These are phyloP conservation scores for Eristalis pertinax DNA, from an alignment of 2,888 invertebrate species.

Conservation along the genomic window DNA sequence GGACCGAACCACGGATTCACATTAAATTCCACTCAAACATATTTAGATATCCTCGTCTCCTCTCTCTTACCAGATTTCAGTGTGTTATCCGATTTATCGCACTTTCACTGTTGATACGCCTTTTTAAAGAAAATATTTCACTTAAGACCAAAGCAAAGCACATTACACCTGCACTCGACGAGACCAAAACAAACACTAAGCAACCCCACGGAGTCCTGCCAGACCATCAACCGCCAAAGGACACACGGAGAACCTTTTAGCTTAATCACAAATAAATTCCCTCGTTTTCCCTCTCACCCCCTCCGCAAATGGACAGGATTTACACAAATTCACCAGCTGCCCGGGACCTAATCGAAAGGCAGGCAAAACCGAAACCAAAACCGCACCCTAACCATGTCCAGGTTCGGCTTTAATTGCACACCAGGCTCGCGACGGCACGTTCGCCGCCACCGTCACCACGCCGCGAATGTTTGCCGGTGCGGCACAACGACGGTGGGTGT, in stretches of 20 bases:
- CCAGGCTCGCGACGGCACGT: conserved; percentile 12
- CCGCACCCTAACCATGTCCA: conserved; percentile 68
- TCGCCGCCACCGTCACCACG: too few relatives aligned
- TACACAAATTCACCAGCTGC: conserved; percentile 47
- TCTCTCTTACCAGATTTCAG: too few relatives aligned
- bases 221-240: conserved; percentile 21
- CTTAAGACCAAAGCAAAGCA: background rate
- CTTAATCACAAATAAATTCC: conserved; percentile 66
- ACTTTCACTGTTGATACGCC: too few relatives aligned
- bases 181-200: conserved; percentile 66
- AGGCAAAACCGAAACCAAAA: conserved; percentile 34
- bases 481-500: background rate
- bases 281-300: conserved; percentile 25
- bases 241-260: conserved; percentile 64
- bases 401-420: conserved; percentile 65
- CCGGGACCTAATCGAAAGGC: conserved; percentile 24
- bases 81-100: too few relatives aligned
- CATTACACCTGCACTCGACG: conserved; percentile 37
- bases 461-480: background rate
- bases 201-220: background rate
- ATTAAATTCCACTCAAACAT: too few relatives aligned
- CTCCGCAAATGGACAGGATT: conserved; percentile 3
- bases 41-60: too few relatives aligned
- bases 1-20: too few relatives aligned
- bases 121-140: background rate